Conservation (phyloP, 1,140 invertebrate genomes). For the Pseudobourletiella spinata region DNA sequence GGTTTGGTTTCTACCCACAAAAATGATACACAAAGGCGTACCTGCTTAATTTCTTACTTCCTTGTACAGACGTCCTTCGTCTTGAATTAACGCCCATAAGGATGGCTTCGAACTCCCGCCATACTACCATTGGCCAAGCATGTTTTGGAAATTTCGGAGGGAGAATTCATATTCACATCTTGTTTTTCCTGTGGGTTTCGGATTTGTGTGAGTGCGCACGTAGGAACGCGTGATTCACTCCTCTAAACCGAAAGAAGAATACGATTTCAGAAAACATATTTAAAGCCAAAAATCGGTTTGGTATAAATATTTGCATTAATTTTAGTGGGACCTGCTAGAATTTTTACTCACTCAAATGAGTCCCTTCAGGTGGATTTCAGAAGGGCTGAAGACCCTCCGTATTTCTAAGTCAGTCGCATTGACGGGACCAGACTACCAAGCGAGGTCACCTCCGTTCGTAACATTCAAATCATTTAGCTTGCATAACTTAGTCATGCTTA, state of each 20-base stretch:
- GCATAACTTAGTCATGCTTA: neutral
- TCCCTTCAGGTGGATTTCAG: constrained; percentile 21
- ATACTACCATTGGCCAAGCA: too few relatives aligned
- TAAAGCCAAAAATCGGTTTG: neutral
- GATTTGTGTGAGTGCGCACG: neutral
- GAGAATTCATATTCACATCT: neutral
- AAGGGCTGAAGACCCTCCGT: constrained; percentile 20
- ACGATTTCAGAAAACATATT: neutral
- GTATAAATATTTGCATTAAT: neutral
- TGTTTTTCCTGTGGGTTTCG: neutral
- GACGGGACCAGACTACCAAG: constrained; percentile 3
- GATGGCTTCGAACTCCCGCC: too few relatives aligned
- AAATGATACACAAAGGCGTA: too few relatives aligned
- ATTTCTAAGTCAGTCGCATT: neutral
- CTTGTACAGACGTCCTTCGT: too few relatives aligned
- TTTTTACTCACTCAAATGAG: constrained; percentile 18
- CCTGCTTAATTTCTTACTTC: too few relatives aligned
- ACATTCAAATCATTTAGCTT: neutral
- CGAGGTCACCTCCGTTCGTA: constrained; percentile 31
- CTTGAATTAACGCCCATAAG: too few relatives aligned
- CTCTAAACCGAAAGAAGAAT: neutral
- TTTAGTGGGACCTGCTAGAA: neutral
- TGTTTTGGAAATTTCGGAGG: too few relatives aligned
- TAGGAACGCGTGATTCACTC: neutral
- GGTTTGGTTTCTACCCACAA: too few relatives aligned